A percentile compares a stretch with the other conserved stretches of the same genome.
Conservation (phyloP, 2,113 vertebrate species). For the Ctenodactylus gundi region DNA sequence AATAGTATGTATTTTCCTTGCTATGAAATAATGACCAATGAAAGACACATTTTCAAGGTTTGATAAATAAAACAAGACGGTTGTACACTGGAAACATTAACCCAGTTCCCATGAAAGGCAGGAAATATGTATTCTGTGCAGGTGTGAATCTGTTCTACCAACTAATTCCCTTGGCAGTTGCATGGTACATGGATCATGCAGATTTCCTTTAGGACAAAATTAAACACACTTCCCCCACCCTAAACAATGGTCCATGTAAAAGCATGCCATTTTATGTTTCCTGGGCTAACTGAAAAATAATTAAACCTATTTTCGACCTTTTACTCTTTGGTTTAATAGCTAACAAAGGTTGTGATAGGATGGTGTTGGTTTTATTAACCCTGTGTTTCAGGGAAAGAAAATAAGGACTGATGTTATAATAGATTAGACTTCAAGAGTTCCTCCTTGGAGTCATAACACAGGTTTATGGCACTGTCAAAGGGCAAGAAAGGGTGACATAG, state of each 20-base stretch:
- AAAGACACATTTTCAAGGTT: conserved; percentile 31
- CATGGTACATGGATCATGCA: conserved; percentile 60
- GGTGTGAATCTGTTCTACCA: conserved; percentile 64
- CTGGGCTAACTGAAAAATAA: conserved; percentile 61
- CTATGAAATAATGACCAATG: conserved; percentile 23
- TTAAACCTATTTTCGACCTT: conserved; percentile 66
- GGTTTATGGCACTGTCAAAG: background rate
- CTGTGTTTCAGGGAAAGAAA: background rate
- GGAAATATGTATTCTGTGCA: conserved; percentile 70
- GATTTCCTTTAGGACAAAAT: conserved; percentile 77
- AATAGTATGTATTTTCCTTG: conserved; percentile 44
- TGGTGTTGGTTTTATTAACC: conserved; percentile 42
- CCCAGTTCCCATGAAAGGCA: conserved; percentile 70
- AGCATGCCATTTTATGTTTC: conserved; percentile 70
- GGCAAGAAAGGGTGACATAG: background rate
- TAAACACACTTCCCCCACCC: conserved; percentile 64
- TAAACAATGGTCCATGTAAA: conserved; percentile 69
- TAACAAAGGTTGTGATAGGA: conserved; percentile 41
- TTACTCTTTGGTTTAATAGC: conserved; percentile 23
- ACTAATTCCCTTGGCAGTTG: conserved; percentile 47
- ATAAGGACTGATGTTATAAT: background rate
- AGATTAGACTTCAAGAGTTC: background rate
- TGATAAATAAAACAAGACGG: conserved; percentile 59
- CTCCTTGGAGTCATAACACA: background rate
- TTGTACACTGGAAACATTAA: conserved; percentile 62